Percentiles rank a stretch among this genome's conserved stretches.
Conservation (phyloP, 2,888 invertebrate species). For the Drosophila lacicola region DNA sequence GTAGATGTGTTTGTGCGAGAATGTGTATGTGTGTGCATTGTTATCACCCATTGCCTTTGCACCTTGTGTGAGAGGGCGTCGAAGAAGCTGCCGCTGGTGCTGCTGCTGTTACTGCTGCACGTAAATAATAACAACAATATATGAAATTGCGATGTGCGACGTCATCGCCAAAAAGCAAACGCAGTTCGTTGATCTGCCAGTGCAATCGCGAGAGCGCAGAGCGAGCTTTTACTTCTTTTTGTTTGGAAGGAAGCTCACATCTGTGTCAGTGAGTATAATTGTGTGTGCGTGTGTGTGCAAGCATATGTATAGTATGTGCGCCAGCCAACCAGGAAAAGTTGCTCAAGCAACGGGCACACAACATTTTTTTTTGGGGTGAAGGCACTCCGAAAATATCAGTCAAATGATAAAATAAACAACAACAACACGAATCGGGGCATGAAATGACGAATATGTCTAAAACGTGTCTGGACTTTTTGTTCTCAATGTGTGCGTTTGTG, state of each 20-base stretch:
- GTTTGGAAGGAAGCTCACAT: constrained; percentile 58
- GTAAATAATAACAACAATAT: constrained; percentile 60
- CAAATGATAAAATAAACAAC: constrained; percentile 72
- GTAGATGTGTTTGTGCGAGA: constrained; percentile 17
- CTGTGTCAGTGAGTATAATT: constrained; percentile 28
- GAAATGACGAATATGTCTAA: constrained; percentile 68
- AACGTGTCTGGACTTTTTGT: constrained; percentile 68
- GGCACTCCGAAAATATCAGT: constrained; percentile 76
- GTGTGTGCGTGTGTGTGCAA: constrained; percentile 5
- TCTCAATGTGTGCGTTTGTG: constrained; percentile 10
- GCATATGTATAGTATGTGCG: constrained; percentile 13
- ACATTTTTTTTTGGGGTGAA: constrained; percentile 61
- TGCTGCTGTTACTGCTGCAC: constrained; percentile 42
- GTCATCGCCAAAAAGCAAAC: constrained; percentile 70
- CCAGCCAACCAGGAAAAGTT: constrained; percentile 60
- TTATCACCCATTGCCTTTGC: constrained; percentile 66
- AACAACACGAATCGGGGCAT: constrained; percentile 52
- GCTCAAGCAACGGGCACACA: constrained; percentile 50
- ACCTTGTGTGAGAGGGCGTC: constrained; percentile 47
- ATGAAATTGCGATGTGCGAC: constrained; percentile 67
- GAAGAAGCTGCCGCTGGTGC: constrained; percentile 23
- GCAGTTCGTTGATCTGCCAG: constrained; percentile 71
- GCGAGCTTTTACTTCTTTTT: constrained; percentile 65
- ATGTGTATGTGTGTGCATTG: constrained; percentile 22
- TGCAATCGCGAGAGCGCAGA: constrained; percentile 28